phyloP scores from a whole-genome alignment of 2,113 vertebrate genomes.

The Psammodynastes pulverulentus region DNA sequence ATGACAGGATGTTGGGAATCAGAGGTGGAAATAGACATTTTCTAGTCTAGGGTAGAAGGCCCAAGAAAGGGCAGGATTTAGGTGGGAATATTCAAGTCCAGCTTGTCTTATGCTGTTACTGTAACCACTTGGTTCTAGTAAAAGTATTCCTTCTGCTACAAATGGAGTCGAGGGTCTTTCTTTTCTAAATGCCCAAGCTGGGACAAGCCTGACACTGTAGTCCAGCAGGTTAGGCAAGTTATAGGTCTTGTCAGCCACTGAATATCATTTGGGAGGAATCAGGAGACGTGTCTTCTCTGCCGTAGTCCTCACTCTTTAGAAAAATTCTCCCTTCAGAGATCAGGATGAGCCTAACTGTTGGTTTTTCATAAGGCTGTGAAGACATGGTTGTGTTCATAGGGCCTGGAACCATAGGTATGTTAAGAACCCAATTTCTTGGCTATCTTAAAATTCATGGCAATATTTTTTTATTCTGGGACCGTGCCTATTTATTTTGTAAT shows the following conservation, averaged over 20 bases:
- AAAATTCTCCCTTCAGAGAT: background rate
- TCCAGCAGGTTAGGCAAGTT: background rate
- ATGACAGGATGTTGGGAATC: background rate
- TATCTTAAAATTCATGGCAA: background rate
- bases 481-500: background rate
- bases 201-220: background rate
- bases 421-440: background rate
- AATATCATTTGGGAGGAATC: background rate
- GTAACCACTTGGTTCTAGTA: too few species aligned
- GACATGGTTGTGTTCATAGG: background rate
- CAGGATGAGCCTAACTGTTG: background rate
- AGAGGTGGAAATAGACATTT: background rate
- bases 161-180: background rate
- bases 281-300: background rate
- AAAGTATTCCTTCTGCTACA: too few species aligned
- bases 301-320: background rate
- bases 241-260: background rate
- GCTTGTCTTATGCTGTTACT: too few species aligned
- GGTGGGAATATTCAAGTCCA: too few species aligned
- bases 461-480: background rate
- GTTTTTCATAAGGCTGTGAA: background rate
- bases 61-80: too few species aligned
- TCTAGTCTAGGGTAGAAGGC: too few species aligned
- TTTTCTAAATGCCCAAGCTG: background rate
- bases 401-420: background rate